Evolutionary conservation across 1,140 invertebrate species (phyloP), one percentile per base, ranked within the genome.

Genomic region (Calliphora vicina): DNA sequence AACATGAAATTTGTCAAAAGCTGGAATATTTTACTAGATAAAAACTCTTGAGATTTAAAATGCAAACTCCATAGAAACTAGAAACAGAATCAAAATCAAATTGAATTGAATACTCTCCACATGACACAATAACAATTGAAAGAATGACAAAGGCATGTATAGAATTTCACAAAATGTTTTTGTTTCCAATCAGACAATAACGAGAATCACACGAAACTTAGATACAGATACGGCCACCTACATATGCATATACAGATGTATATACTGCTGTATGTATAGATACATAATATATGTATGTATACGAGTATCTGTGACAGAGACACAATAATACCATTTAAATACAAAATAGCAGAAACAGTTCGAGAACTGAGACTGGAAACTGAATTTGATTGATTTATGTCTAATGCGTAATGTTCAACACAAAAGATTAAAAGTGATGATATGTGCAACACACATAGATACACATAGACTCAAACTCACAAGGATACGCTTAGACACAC

Each of bases 341-440:
- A 43, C 61, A 67, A 67, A 67, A 67, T 25, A 67, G 8, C 61
- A 67, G 61, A 23, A 67, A 67, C 15, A 57, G 15, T n/a, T 57
- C 15, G n/a, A 57, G 12, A 20, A 12, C n/a, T 23, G 2, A 23
- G 20, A 67, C n/a, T 67, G 20, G 20, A 67, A 67, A 67, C 61
- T 67, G 35, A 78, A 27, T 42, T 78, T 78, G 74, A 78, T 78
- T 78, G 74, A 78, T 78, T 78, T 43, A 78, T 43, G 74, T 42
- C 29, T 43, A 78, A 78, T 78, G 74, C 74, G 74, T 78, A 78
- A 78, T 78, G 74, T 78, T 78, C 35, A 78, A 78, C 74, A 78
- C 74, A 78, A 78, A 10, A 78, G 74, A 78, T 78, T 78, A 78
- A 78, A 78, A 43, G 74, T 78, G 74, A 78, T 78, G 74, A 78